Percentiles rank a stretch among this genome's conserved stretches.
phyloP scores from a whole-genome alignment of 2,888 invertebrate genomes.

The Parnassius glacialis region DNA sequence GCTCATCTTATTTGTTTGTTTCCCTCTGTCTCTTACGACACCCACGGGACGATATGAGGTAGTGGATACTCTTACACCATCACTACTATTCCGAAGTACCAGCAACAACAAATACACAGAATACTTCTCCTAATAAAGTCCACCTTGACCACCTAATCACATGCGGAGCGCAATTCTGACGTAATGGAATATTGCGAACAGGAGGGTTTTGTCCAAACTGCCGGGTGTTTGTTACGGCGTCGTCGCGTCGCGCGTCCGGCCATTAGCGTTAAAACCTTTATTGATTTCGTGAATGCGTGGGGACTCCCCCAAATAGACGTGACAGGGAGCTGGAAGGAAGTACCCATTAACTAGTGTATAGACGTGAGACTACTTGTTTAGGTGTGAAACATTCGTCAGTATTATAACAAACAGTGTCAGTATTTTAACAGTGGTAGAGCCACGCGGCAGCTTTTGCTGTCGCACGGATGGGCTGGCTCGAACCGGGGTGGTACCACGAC shows the following conservation, averaged over 20 bases:
- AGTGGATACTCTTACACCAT: too few relatives aligned
- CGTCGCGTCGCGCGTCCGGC: conserved; percentile 35
- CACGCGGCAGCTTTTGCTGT: too few relatives aligned
- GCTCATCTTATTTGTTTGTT: too few relatives aligned
- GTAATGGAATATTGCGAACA: conserved; percentile 6
- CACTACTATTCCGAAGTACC: too few relatives aligned
- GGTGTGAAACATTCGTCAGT: conserved; percentile 2
- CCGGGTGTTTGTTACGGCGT: conserved; percentile 21
- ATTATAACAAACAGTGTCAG: too few relatives aligned
- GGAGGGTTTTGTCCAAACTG: conserved; percentile 8
- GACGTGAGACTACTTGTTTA: neutral
- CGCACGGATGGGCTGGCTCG: too few relatives aligned
- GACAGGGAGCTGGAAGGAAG: conserved; percentile 27
- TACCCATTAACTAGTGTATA: conserved; percentile 4
- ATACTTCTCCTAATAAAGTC: too few relatives aligned
- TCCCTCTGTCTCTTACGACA: too few relatives aligned
- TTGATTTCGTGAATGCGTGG: conserved; percentile 53
- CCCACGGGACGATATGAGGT: too few relatives aligned
- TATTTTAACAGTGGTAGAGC: too few relatives aligned
- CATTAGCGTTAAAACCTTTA: conserved; percentile 65
- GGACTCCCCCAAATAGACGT: conserved; percentile 28
- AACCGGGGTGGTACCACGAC: too few relatives aligned
- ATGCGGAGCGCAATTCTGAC: neutral
- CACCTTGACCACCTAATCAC: neutral
- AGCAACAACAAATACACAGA: too few relatives aligned